phyloP scores from a whole-genome alignment of 1,140 invertebrate genomes.

The Drosophila orosa region DNA sequence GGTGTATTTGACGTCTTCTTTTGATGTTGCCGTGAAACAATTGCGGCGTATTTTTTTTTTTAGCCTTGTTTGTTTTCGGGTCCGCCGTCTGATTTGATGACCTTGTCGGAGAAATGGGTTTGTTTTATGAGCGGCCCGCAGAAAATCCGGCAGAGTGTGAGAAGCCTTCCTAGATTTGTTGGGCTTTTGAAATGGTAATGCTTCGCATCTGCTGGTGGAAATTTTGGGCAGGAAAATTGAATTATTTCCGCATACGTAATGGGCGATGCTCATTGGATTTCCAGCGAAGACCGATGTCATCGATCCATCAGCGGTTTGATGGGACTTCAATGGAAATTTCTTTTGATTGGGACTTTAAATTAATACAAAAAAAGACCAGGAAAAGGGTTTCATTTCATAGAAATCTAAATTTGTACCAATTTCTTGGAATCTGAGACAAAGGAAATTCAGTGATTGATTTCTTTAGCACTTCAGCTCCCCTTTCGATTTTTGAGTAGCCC shows the following conservation, averaged over 20 bases:
- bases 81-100: slow-evolving; percentile 61
- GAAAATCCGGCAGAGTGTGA: slow-evolving; percentile 5
- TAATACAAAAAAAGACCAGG: background rate
- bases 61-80: slow-evolving; percentile 23
- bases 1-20: slow-evolving; percentile 59
- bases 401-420: background rate
- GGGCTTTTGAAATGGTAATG: slow-evolving; percentile 37
- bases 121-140: slow-evolving; percentile 48
- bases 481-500: slow-evolving; percentile 2
- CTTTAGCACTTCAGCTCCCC: background rate
- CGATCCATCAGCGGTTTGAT: slow-evolving; percentile 16
- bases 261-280: slow-evolving; percentile 13
- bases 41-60: slow-evolving; percentile 42
- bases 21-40: slow-evolving; percentile 64
- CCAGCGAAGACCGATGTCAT: slow-evolving; percentile 19
- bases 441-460: background rate
- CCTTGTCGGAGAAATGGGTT: slow-evolving; percentile 51
- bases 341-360: background rate
- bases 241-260: slow-evolving; percentile 43
- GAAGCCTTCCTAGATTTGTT: slow-evolving; percentile 25
- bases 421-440: background rate
- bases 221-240: slow-evolving; percentile 29
- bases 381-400: too few relatives aligned
- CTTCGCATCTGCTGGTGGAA: slow-evolving; percentile 17
- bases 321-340: background rate